Evolutionary conservation across 2,888 invertebrate genomes (phyloP).

Genomic region (Eurois occulta): DNA sequence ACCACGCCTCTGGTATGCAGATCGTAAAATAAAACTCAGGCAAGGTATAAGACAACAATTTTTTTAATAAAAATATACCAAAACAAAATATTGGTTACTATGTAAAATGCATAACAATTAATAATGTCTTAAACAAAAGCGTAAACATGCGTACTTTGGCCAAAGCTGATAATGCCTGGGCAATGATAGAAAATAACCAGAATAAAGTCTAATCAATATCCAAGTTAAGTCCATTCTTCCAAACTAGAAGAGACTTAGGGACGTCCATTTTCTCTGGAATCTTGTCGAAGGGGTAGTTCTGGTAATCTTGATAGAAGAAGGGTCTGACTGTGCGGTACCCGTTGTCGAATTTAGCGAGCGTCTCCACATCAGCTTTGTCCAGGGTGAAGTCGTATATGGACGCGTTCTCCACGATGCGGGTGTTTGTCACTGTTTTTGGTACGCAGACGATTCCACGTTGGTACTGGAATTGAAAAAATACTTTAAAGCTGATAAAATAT

Average conservation of each 20-base stretch:
- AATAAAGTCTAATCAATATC: conserved; percentile 57
- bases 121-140: not conserved
- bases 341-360: conserved; percentile 77
- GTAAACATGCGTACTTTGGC: not conserved
- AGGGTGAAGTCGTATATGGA: conserved; percentile 83
- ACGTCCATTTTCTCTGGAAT: conserved; percentile 38
- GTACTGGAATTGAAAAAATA: conserved; percentile 3
- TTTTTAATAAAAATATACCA: too few relatives aligned
- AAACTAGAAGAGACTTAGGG: conserved; percentile 31
- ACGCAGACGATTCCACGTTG: conserved; percentile 79
- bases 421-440: conserved; percentile 80
- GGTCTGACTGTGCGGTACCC: conserved; percentile 76
- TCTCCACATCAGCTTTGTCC: conserved; percentile 72
- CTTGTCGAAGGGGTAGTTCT: conserved; percentile 64
- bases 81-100: too few relatives aligned
- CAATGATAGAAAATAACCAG: not conserved
- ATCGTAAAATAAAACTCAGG: not conserved
- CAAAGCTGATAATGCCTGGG: not conserved
- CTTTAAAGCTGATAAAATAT: not conserved
- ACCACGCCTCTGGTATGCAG: not conserved
- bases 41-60: not conserved
- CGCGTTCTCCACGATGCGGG: conserved; percentile 80
- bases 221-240: conserved; percentile 62
- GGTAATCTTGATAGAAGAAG: conserved; percentile 75
- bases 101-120: not conserved